phyloP scores from a whole-genome alignment of 2,113 vertebrate genomes.

The Echinops telfairi region DNA sequence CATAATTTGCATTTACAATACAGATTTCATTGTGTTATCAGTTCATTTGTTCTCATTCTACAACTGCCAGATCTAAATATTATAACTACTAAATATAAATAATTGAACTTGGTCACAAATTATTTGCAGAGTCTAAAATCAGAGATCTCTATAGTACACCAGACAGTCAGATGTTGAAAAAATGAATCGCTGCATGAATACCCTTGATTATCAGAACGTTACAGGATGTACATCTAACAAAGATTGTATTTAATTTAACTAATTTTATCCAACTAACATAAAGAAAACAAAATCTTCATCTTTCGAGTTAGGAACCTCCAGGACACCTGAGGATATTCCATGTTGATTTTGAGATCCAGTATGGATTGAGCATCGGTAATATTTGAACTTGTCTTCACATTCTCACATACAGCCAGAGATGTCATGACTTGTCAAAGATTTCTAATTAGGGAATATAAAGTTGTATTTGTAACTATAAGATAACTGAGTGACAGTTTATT shows the following conservation, averaged over 20 bases:
- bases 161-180: constrained; percentile 49
- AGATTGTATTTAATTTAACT: constrained; percentile 36
- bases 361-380: neutral
- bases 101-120: neutral
- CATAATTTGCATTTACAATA: constrained; percentile 38
- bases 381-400: neutral
- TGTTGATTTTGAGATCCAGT: neutral
- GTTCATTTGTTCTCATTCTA: neutral
- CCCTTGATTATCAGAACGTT: constrained; percentile 48
- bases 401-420: constrained; percentile 12
- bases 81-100: constrained; percentile 22
- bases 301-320: neutral
- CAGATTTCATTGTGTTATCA: neutral
- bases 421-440: neutral
- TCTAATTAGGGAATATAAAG: constrained; percentile 2
- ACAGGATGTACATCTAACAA: neutral
- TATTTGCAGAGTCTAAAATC: constrained; percentile 42
- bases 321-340: rapidly evolving
- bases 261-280: neutral
- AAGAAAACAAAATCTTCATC: neutral
- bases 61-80: neutral
- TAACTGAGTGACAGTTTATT: neutral
- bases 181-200: constrained; percentile 16
- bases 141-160: constrained; percentile 24
- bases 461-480: constrained; percentile 12